These are phyloP conservation scores for Graptemys geographica DNA, from an alignment of 2,797 vertebrate species.

Conservation along the genomic window DNA sequence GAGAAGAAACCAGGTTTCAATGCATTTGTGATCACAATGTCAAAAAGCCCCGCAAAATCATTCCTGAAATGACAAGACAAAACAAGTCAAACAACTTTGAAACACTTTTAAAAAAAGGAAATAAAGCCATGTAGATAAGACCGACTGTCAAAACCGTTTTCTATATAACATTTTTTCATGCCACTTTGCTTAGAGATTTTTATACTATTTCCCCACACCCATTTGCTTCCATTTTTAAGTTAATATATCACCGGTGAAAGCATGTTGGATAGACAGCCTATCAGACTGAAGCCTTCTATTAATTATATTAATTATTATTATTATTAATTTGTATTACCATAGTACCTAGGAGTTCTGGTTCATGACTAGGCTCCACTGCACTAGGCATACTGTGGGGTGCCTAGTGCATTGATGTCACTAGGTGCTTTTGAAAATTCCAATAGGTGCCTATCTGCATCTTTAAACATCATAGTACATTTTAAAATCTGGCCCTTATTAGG, in stretches of 20 bases:
- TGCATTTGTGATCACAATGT: conserved; percentile 95
- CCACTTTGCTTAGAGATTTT: not conserved
- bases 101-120: not conserved
- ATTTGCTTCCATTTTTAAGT: not conserved
- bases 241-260: not conserved
- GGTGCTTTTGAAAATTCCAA: not conserved
- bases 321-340: not conserved
- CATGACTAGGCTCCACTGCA: not conserved
- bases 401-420: not conserved
- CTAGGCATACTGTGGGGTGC: not conserved
- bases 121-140: not conserved
- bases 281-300: not conserved
- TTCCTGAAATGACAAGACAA: conserved; percentile 81
- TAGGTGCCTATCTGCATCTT: not conserved
- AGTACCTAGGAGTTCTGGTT: not conserved
- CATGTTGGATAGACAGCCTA: not conserved
- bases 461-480: not conserved
- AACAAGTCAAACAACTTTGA: not conserved
- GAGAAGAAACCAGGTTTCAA: conserved; percentile 98
- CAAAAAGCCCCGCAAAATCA: conserved; percentile 94
- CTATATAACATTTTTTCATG: not conserved
- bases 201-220: not conserved
- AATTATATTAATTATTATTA: not conserved
- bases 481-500: not conserved
- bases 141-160: not conserved